Conservation (phyloP, 2,113 vertebrate species). For the Falcunculus frontatus region DNA sequence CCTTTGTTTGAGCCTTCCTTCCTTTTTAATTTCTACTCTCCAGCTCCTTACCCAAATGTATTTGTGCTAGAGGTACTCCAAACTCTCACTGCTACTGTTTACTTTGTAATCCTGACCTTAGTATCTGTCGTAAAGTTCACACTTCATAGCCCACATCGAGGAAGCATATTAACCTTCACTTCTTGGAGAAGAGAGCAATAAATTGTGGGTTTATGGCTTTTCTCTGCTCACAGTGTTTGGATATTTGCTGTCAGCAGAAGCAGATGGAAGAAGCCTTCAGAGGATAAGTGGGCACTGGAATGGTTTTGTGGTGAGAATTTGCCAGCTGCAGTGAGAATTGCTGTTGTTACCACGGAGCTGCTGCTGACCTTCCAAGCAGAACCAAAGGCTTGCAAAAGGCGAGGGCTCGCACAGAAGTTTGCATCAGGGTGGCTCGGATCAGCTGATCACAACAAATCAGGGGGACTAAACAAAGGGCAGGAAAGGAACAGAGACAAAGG, state of each 20-base stretch:
- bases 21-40: neutral
- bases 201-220: neutral
- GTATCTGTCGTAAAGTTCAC: slow-evolving; percentile 1
- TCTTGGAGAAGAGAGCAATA: slow-evolving; percentile 4
- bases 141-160: neutral
- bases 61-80: neutral
- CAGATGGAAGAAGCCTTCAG: slow-evolving; percentile 50
- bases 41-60: neutral
- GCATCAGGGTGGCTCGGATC: neutral
- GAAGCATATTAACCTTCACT: neutral
- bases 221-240: neutral
- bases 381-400: neutral
- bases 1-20: neutral
- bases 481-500: neutral
- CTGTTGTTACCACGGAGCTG: neutral
- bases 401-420: neutral
- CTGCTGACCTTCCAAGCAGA: slow-evolving; percentile 37
- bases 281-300: neutral
- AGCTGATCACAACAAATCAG: neutral
- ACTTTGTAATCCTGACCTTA: slow-evolving; percentile 11
- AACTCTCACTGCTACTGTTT: neutral
- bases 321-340: slow-evolving; percentile 45
- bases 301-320: slow-evolving; percentile 3
- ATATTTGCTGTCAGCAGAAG: slow-evolving; percentile 30
- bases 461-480: neutral